phyloP scores from a whole-genome alignment of 2,888 invertebrate species.

The Aporophyla nigra region DNA sequence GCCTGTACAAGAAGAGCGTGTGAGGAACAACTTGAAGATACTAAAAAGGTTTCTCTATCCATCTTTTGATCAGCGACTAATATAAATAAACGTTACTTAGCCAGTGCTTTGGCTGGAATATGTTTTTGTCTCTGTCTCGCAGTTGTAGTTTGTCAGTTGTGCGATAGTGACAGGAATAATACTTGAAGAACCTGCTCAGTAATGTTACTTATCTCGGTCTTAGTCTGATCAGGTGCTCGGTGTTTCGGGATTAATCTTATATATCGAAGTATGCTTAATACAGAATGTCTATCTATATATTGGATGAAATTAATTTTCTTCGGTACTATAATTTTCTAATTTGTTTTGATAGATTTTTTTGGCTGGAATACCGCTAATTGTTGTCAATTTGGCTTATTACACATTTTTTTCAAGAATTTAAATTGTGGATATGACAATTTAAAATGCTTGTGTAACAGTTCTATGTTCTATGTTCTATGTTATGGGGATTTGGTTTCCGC shows the following conservation, averaged over 20 bases:
- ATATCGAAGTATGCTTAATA: background rate
- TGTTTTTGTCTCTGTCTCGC: background rate
- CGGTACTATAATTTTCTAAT: no score
- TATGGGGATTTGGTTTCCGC: no score
- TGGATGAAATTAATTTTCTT: no score
- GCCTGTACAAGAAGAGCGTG: slow-evolving; percentile 89
- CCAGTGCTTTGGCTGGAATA: background rate
- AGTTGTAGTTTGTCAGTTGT: background rate
- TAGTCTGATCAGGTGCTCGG: slow-evolving; percentile 14
- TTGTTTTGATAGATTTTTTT: no score
- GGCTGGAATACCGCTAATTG: no score
- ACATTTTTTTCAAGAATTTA: no score
- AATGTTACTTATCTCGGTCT: background rate
- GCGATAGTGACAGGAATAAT: background rate
- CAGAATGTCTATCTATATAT: background rate
- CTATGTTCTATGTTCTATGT: no score
- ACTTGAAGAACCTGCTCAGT: background rate
- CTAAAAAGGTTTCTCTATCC: slow-evolving; percentile 70
- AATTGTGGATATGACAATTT: no score
- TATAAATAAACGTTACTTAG: background rate
- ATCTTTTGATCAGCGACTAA: background rate
- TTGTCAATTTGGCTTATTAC: no score
- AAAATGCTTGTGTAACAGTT: no score
- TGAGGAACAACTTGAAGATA: slow-evolving; percentile 71
- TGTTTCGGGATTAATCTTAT: background rate